These are phyloP conservation scores for Pipra filicauda DNA, from an alignment of 2,113 vertebrate genomes.

Conservation along the genomic window DNA sequence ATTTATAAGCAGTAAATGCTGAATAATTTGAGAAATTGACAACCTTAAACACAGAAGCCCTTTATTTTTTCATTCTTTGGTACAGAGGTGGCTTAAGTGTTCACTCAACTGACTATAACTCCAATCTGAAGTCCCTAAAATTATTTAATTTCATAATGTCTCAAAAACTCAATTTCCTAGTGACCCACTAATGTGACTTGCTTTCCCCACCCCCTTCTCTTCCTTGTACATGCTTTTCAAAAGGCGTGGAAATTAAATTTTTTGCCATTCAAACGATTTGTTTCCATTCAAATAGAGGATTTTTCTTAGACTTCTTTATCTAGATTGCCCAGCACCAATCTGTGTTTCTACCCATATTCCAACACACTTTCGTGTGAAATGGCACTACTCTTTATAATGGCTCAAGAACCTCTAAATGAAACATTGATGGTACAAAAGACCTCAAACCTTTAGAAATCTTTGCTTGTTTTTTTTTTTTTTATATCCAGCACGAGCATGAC, in stretches of 20 bases:
- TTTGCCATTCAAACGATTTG: constrained; percentile 56
- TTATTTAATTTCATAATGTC: constrained; percentile 64
- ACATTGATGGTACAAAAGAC: constrained; percentile 9
- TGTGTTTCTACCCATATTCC: constrained; percentile 23
- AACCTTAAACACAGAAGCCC: constrained; percentile 66
- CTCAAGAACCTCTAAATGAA: constrained; percentile 14
- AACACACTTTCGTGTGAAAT: constrained; percentile 6
- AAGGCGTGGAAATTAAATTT: constrained; percentile 52
- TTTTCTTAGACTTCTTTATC: constrained; percentile 54
- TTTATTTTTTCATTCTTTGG: constrained; percentile 69
- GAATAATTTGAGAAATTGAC: constrained; percentile 73
- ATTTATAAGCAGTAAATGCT: constrained; percentile 74
- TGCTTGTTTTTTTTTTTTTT: not conserved
- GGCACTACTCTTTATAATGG: constrained; percentile 12
- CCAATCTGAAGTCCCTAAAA: constrained; percentile 64
- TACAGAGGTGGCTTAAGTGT: constrained; percentile 35
- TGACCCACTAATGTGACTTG: constrained; percentile 37
- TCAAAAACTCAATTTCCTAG: constrained; percentile 46
- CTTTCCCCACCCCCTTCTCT: constrained; percentile 35
- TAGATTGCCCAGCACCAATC: constrained; percentile 51
- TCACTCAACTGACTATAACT: constrained; percentile 40
- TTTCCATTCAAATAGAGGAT: constrained; percentile 63
- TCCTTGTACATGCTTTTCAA: constrained; percentile 57
- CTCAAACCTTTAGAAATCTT: constrained; percentile 3
- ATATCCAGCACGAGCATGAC: not conserved